phyloP scores from a whole-genome alignment of 2,888 invertebrate species.

The Trichogramma dendrolimi region DNA sequence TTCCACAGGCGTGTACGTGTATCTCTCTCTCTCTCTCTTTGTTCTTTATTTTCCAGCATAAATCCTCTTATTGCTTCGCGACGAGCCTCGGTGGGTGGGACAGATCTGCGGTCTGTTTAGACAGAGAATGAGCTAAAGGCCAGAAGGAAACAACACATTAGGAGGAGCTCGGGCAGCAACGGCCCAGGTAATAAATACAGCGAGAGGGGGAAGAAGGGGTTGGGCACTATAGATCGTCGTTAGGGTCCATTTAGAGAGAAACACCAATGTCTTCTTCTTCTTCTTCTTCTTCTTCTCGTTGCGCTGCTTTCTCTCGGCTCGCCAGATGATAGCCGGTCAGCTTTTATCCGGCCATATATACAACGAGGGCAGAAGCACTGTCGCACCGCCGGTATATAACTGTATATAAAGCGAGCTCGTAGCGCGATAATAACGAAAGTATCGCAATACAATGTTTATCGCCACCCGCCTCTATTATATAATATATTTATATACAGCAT shows the following conservation, averaged over 20 bases:
- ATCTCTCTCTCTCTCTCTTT: conserved; percentile 16
- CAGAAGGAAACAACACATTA: conserved; percentile 18
- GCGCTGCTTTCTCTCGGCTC: conserved; percentile 15
- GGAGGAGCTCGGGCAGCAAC: background rate
- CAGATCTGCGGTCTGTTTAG: conserved; percentile 26
- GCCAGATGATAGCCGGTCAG: background rate
- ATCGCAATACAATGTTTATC: background rate
- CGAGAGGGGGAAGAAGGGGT: conserved; percentile 22
- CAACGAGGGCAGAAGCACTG: background rate
- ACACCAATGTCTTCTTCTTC: conserved; percentile 47
- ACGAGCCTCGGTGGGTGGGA: background rate
- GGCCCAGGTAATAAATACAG: background rate
- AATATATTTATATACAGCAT: background rate
- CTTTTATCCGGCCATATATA: too few relatives aligned
- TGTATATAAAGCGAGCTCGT: background rate
- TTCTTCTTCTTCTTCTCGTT: conserved; percentile 36
- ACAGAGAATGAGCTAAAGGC: conserved; percentile 23
- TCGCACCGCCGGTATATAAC: background rate
- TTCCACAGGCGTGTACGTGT: conserved; percentile 4
- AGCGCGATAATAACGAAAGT: background rate
- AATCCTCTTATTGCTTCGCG: background rate
- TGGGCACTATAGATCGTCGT: conserved; percentile 44
- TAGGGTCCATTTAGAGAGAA: conserved; percentile 47
- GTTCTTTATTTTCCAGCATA: background rate
- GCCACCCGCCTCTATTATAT: background rate